A percentile compares a stretch with the other conserved stretches of the same genome.
phyloP scores from a whole-genome alignment of 1,140 invertebrate genomes.

The Solenopsis fugax region DNA sequence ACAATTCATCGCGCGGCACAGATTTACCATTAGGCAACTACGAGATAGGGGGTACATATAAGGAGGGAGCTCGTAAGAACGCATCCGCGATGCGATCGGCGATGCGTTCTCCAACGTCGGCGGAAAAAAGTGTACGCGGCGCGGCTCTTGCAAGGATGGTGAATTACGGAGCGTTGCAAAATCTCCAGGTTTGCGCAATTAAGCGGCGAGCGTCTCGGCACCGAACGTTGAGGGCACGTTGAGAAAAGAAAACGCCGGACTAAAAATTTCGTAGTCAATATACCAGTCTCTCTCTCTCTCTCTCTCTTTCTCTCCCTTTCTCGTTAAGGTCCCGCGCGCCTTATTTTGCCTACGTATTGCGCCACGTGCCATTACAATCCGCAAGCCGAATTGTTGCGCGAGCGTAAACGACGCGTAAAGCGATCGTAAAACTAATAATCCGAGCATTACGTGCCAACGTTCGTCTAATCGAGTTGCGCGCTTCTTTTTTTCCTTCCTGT shows the following conservation, averaged over 20 bases:
- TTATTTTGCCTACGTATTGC: neutral
- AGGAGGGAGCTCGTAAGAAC: neutral
- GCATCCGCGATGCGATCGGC: neutral
- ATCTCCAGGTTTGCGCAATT: conserved; percentile 54
- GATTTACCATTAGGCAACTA: conserved; percentile 6
- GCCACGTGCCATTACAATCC: conserved; percentile 23
- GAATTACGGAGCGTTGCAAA: conserved; percentile 51
- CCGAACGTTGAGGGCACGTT: neutral
- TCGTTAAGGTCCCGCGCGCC: neutral
- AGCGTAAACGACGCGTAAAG: neutral
- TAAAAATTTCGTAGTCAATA: conserved; percentile 37
- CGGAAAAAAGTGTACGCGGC: neutral
- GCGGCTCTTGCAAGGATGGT: conserved; percentile 17
- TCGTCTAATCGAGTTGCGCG: neutral
- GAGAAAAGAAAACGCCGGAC: conserved; percentile 21
- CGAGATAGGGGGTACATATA: no score
- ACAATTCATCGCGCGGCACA: no score
- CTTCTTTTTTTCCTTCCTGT: neutral
- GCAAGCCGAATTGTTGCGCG: conserved; percentile 14
- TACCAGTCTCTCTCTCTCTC: conserved; percentile 10
- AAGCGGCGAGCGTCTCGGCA: conserved; percentile 32
- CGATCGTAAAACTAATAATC: conserved; percentile 21
- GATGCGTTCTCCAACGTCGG: neutral
- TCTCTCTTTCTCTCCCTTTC: no score
- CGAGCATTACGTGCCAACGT: neutral